phyloP scores from a whole-genome alignment of 2,797 vertebrate genomes.

The Argyrosomus regius region DNA sequence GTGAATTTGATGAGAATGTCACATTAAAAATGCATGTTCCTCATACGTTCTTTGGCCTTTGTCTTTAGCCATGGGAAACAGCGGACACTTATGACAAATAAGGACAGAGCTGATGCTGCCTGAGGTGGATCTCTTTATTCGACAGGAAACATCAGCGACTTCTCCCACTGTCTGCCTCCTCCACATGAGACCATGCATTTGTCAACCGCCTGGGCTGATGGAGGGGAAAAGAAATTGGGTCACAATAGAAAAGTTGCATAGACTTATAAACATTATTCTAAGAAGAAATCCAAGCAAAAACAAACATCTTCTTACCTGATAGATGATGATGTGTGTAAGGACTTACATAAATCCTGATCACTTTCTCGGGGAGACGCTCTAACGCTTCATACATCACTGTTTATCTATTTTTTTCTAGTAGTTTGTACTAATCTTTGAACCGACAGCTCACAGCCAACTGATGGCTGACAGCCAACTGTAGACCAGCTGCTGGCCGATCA shows the following conservation, averaged over 20 bases:
- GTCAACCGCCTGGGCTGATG: slow-evolving; percentile 55
- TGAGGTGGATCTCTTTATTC: slow-evolving; percentile 66
- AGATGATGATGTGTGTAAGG: not conserved
- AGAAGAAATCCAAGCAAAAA: not conserved
- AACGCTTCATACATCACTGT: not conserved
- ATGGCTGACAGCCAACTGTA: slow-evolving; percentile 46
- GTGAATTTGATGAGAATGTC: slow-evolving; percentile 81
- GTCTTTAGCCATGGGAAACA: slow-evolving; percentile 76
- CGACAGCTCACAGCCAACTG: slow-evolving; percentile 19
- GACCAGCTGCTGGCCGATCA: slow-evolving; percentile 46
- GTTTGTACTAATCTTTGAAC: slow-evolving; percentile 25
- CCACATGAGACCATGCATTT: slow-evolving; percentile 41
- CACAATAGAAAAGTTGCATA: slow-evolving; percentile 25
- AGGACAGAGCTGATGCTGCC: slow-evolving; percentile 71
- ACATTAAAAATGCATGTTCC: slow-evolving; percentile 86
- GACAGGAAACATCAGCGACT: slow-evolving; percentile 68
- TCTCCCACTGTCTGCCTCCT: slow-evolving; percentile 46
- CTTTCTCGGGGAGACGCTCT: not conserved
- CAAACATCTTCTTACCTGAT: slow-evolving; percentile 14
- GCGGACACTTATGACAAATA: slow-evolving; percentile 82
- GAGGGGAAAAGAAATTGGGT: slow-evolving; percentile 54
- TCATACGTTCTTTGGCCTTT: slow-evolving; percentile 80
- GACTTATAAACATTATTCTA: slow-evolving; percentile 7
- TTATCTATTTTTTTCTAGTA: slow-evolving; percentile 4
- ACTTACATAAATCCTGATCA: not conserved